These are phyloP conservation scores for Chaetops frenatus DNA, from an alignment of 2,113 vertebrate genomes.

Conservation along the genomic window DNA sequence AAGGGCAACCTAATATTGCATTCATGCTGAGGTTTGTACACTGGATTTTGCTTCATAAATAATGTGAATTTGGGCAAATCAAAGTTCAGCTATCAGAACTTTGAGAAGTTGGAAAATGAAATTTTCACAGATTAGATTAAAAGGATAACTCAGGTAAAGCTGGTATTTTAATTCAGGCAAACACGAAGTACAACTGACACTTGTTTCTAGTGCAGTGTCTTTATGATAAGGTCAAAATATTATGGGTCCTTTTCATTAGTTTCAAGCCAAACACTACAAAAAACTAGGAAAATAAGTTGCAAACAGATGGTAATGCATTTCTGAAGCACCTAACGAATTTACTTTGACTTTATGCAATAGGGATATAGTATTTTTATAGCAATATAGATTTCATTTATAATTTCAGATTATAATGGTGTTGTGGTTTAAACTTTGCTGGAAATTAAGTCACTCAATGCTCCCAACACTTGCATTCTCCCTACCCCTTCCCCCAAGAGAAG, in stretches of 20 bases:
- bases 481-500: background rate
- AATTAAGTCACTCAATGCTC: background rate
- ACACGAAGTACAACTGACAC: background rate
- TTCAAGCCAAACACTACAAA: background rate
- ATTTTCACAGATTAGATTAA: background rate
- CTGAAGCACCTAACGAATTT: background rate
- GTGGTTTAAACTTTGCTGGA: background rate
- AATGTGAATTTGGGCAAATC: background rate
- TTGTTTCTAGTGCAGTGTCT: background rate
- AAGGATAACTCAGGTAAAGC: background rate
- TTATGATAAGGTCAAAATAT: background rate
- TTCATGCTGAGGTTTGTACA: background rate
- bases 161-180: background rate
- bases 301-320: background rate
- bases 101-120: background rate
- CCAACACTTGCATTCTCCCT: background rate
- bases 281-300: background rate
- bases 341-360: background rate
- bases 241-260: background rate
- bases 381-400: background rate
- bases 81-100: background rate
- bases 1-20: background rate
- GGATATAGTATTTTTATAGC: background rate
- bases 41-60: background rate
- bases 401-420: background rate